Base-by-base conservation (phyloP, 2,797 vertebrate genomes). In the Vultur gryphus region DNA sequence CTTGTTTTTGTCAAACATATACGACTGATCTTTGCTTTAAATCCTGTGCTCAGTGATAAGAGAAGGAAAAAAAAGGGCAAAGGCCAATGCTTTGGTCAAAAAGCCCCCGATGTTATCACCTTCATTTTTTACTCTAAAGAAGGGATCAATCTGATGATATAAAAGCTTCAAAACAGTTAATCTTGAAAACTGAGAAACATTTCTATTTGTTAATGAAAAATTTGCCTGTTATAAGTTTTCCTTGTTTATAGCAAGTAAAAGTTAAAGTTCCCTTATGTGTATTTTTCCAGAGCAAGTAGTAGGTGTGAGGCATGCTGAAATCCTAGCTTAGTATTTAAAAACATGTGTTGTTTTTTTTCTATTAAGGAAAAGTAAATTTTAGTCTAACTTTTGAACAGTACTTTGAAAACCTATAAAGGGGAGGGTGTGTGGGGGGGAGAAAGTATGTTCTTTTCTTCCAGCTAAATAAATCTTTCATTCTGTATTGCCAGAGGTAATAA, bases 381-480 rank as follows among this genome's bases (percentile, higher is more conserved):
- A 83, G 59, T 43, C 20, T 54, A 87, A 71, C 18, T 84, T 82
- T 54, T 79, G 31, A 88, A 48, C 11, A 71, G 43, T 28, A 39
- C 13, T 61, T 49, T 54, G 65, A 85, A 76, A 84, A 93, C 7
- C 16, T 48, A 8, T 79, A 58, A 75, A 61, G 11, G 35, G 9
- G 4, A 62, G 17, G 5, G 2, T 20, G 7, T 37, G 17, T 0
- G 0, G 9, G 48, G 2, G 9, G 10, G 24, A 64, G 26, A 73
- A 82, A 70, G 6, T 18, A 57, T 46, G 23, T 66, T 70, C 8
- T 84, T 79, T 78, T 66, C 25, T 69, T 41, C 28, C 33, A 84
- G 29, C 11, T 28, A 84, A 94, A 28, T 15, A 76, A 37, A 23
- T 28, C 33, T 58, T 94, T 92, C 6, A 49, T 79, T 70, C 29